Evolutionary conservation across 2,888 invertebrate species (phyloP), one percentile per base, ranked within the genome.

Genomic region (Tenthredo mesomela): DNA sequence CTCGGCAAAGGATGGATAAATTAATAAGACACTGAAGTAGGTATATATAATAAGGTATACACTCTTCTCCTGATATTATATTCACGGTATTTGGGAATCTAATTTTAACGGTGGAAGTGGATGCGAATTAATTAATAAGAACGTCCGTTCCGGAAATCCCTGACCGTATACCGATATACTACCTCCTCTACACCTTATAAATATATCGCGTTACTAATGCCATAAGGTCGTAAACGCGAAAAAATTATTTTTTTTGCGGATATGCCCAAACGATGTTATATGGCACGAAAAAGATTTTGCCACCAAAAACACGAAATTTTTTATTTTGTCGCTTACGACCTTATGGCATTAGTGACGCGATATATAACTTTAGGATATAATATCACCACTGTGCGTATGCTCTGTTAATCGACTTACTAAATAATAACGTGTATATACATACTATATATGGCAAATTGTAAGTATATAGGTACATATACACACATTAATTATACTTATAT

Each of bases 381-480:
- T 73, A 73, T n/a, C 21, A 73, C 18, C n/a, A 21, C 10, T 18
- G 40, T 73, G 75, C 25, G 75, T n/a, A 47, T 75, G 29, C 25
- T 29, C 75, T 50, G 75, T 77, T 77, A 50, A 77, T 77, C 29
- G 50, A 50, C 75, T 29, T n/a, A 50, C 50, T 50, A 18, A 77
- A 77, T 77, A 77, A 77, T 47, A 50, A 12, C 33, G 21, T 6
- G 9, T 50, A 77, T 73, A 50, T 33, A 77, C 50, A n/a, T n/a
- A n/a, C n/a, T n/a, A n/a, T n/a, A n/a, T 50, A 54, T 54, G 29
- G 50, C 75, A 29, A 77, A 77, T 77, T 77, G 21, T n/a, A n/a
- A n/a, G n/a, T 29, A 15, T 29, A 29, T 2, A 29, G 29, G n/a
- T n/a, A n/a, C 25, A 29, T 50, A 75, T 33, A 77, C 47, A 50